A percentile compares a stretch with the other conserved stretches of the same genome.
phyloP scores from a whole-genome alignment of 2,113 vertebrate species.

The Anser brachyrhynchus region DNA sequence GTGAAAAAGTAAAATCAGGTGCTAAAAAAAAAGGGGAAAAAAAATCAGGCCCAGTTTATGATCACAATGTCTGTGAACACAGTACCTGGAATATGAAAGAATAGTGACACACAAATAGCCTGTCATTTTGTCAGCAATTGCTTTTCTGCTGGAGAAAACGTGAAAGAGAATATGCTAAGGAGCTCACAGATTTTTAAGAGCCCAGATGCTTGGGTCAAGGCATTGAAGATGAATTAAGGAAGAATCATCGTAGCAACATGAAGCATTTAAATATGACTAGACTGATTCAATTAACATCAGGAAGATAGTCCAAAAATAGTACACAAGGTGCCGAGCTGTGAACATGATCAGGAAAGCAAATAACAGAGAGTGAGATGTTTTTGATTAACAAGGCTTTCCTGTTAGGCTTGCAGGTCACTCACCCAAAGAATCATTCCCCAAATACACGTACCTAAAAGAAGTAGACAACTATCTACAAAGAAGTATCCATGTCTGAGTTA shows the following conservation, averaged over 20 bases:
- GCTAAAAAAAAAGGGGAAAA: background rate
- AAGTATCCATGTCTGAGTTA: background rate
- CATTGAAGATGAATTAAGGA: background rate
- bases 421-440: background rate
- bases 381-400: background rate
- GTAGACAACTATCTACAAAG: background rate
- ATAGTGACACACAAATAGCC: background rate
- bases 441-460: background rate
- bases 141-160: background rate
- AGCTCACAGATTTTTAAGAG: background rate
- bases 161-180: background rate
- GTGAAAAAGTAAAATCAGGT: background rate
- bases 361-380: background rate
- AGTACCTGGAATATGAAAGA: background rate
- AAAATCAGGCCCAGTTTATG: background rate
- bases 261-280: background rate
- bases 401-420: background rate
- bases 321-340: accelerated
- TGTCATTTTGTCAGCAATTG: background rate
- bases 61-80: background rate
- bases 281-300: background rate
- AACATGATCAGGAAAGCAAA: background rate
- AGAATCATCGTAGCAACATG: background rate
- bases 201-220: background rate
- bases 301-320: background rate